Evolutionary conservation across 2,113 vertebrate genomes (phyloP), one percentile per base, ranked within the genome.

Genomic region (Himantopus leucocephalus): DNA sequence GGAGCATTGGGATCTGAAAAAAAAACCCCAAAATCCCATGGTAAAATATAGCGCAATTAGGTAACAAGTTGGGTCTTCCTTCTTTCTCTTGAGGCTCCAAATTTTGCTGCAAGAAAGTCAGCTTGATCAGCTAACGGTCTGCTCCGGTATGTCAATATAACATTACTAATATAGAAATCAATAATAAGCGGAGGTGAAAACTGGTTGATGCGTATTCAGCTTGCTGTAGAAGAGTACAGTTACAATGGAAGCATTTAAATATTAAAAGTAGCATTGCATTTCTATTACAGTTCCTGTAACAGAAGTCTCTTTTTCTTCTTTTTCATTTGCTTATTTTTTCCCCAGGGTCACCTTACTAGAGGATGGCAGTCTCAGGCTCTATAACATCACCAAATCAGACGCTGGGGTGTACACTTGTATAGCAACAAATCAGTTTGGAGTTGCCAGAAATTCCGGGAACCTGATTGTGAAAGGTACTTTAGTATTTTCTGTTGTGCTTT

Each of bases 401-500:
- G 98, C 97, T 0, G 98, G 99, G 59, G 66, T 96, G 22, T 99
- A 99, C 86, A 99, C 98, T 0, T 99, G 99, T 71, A 81, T 98
- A 71, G 99, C 98, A 62, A 98, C 97, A 16, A 99, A 99, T 97
- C 98, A 98, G 47, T 99, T 99, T 17, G 98, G 99, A 58, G 64
- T 94, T 21, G 98, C 98, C 35, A 98, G 98, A 96, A 99, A 97
- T 87, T 97, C 98, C 1, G 99, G 98, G 59, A 96, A 52, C 19
- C 97, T 99, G 81, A 35, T 98, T 37, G 98, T 99, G 20, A 99
- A 99, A 99, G 99, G 99, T 99, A 98, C 34, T 88, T 95, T 32
- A 76, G 53, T 30, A 10, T 88, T 70, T 91, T 74, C 21, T 48
- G 55, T 45, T 39, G 60, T 39, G 15, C 9, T 48, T 37, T 64